A percentile compares a stretch with the other conserved stretches of the same genome.
Conservation (phyloP, 2,888 invertebrate species). For the Andrena dorsata region DNA sequence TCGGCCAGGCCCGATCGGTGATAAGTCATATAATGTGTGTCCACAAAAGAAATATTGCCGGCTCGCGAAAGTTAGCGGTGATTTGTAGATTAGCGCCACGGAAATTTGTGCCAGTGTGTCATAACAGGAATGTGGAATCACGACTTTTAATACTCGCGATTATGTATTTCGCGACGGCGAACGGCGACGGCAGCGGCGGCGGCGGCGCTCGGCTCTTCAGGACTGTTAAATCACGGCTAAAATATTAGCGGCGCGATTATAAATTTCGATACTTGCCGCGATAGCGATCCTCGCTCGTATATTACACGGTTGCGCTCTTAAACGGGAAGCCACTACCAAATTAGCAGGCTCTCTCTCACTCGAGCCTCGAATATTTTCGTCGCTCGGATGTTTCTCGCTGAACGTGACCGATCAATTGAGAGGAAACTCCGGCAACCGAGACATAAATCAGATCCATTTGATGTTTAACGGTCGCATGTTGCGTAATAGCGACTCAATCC, state of each 20-base stretch:
- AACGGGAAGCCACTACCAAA: slow-evolving; percentile 25
- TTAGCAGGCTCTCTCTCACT: slow-evolving; percentile 2
- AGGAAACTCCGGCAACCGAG: neutral
- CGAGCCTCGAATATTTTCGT: slow-evolving; percentile 1
- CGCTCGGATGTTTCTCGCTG: neutral
- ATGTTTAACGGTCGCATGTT: neutral
- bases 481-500: slow-evolving; percentile 3
- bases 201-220: neutral
- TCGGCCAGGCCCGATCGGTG: slow-evolving; percentile 36
- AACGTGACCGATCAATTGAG: slow-evolving; percentile 10
- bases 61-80: slow-evolving; percentile 43
- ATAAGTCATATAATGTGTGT: slow-evolving; percentile 53
- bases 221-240: slow-evolving; percentile 56
- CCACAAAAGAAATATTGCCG: slow-evolving; percentile 42
- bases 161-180: slow-evolving; percentile 18
- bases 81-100: slow-evolving; percentile 54
- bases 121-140: slow-evolving; percentile 52
- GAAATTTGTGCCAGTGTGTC: slow-evolving; percentile 65
- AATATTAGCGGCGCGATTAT: slow-evolving; percentile 52
- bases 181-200: slow-evolving; percentile 8
- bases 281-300: slow-evolving; percentile 40
- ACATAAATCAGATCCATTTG: neutral
- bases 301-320: slow-evolving; percentile 19
- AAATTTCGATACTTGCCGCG: slow-evolving; percentile 55
- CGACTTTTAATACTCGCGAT: slow-evolving; percentile 46